Conservation (phyloP, 2,113 vertebrate genomes). For the Oryzias woworae region DNA sequence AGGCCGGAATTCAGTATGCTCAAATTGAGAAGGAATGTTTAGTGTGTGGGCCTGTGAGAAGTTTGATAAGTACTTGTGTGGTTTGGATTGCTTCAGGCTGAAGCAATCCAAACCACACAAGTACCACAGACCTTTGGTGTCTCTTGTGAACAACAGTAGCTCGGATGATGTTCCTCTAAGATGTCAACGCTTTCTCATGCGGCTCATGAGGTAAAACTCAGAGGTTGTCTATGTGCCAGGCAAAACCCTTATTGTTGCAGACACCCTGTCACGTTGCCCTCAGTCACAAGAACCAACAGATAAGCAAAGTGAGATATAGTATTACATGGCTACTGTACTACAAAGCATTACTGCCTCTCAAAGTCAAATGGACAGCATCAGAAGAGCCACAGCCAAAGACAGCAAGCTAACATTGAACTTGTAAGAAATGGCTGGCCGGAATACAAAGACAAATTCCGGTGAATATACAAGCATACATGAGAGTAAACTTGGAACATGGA, state of each 20-base stretch:
- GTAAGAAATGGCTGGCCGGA: background rate
- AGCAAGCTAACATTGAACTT: background rate
- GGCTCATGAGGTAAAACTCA: background rate
- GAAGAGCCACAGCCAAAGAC: background rate
- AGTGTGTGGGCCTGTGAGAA: background rate
- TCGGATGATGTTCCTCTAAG: background rate
- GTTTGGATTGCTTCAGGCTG: background rate
- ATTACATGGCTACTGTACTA: background rate
- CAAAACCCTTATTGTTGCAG: background rate
- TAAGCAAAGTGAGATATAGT: background rate
- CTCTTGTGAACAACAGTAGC: background rate
- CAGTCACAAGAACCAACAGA: background rate
- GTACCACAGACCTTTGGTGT: background rate
- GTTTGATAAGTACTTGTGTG: background rate
- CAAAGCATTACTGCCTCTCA: background rate
- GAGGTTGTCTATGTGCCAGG: background rate
- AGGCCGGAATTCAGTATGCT: background rate
- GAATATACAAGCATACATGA: no score
- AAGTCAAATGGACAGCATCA: background rate
- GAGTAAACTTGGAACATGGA: no score
- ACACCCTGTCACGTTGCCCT: background rate
- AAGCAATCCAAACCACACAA: background rate
- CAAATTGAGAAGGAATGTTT: background rate
- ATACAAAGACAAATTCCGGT: background rate
- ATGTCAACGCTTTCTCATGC: background rate